Evolutionary conservation across 2,113 vertebrate species (phyloP).

Genomic region (Perca flavescens): DNA sequence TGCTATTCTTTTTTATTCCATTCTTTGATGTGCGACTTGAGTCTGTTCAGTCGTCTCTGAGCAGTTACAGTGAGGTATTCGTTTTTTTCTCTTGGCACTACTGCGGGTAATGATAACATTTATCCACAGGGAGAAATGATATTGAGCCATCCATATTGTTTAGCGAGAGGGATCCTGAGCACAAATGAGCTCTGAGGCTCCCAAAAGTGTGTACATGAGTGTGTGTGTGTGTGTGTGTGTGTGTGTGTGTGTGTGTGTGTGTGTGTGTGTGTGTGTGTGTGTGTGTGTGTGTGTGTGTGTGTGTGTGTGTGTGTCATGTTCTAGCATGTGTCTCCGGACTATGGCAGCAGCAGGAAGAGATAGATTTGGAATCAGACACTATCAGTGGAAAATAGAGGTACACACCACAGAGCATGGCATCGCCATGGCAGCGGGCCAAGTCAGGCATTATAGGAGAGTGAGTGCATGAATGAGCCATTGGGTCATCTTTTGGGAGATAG

Average conservation of each 20-base stretch:
- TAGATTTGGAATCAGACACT: slow-evolving; percentile 15
- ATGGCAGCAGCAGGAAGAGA: background rate
- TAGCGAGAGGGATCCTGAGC: slow-evolving; percentile 1
- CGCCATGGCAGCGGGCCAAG: slow-evolving; percentile 29
- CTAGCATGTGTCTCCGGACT: background rate
- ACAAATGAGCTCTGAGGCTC: slow-evolving; percentile 35
- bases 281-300: background rate
- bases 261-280: background rate
- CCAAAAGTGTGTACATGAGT: background rate
- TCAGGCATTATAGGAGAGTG: slow-evolving; percentile 35
- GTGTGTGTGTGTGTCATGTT: background rate
- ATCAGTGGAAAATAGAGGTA: slow-evolving; percentile 32
- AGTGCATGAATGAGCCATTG: slow-evolving; percentile 16
- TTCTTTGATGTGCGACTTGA: background rate
- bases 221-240: background rate
- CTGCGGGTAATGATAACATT: slow-evolving; percentile 43
- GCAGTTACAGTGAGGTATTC: background rate
- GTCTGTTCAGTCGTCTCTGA: background rate
- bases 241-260: background rate
- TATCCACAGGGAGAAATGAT: background rate
- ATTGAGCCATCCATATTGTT: slow-evolving; percentile 31
- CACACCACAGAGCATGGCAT: background rate
- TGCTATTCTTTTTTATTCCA: background rate
- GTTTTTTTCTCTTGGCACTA: background rate
- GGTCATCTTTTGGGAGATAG: slow-evolving; percentile 23